Percentiles rank a stretch among this genome's conserved stretches.
These are phyloP conservation scores for Leptinotarsa rubiginosa DNA, from an alignment of 2,888 invertebrate genomes.

Conservation along the genomic window DNA sequence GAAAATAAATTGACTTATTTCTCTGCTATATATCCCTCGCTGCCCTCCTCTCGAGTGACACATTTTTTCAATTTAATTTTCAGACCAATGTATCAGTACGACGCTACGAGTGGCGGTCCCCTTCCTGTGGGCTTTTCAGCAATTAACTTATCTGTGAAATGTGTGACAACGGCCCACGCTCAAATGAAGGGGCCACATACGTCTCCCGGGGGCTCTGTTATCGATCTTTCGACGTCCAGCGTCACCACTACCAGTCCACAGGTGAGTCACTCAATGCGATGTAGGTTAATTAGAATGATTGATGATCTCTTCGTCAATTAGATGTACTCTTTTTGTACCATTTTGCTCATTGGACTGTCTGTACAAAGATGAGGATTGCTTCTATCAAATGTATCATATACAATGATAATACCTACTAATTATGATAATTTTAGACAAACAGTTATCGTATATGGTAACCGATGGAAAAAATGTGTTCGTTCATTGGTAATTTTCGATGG, in stretches of 20 bases:
- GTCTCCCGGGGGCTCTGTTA: constrained; percentile 82
- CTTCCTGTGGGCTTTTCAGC: constrained; percentile 83
- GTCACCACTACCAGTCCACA: constrained; percentile 87
- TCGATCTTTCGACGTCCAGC: constrained; percentile 88
- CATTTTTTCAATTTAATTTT: constrained; percentile 44
- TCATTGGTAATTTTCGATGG: too few relatives aligned
- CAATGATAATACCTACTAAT: too few relatives aligned
- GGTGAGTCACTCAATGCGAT: constrained; percentile 67
- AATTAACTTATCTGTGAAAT: constrained; percentile 88
- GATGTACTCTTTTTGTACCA: not conserved
- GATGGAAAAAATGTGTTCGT: too few relatives aligned
- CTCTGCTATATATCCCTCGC: not conserved
- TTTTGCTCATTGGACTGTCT: not conserved
- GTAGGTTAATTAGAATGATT: constrained; percentile 10
- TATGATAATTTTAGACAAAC: too few relatives aligned
- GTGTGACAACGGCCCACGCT: constrained; percentile 74
- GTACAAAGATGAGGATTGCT: too few relatives aligned
- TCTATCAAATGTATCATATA: too few relatives aligned
- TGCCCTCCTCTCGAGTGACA: constrained; percentile 17
- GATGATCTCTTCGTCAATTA: not conserved
- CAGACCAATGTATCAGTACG: constrained; percentile 88
- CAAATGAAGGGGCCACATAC: constrained; percentile 78
- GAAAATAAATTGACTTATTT: constrained; percentile 7
- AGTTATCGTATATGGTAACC: too few relatives aligned
- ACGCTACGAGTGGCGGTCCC: constrained; percentile 70